Conservation (phyloP, 1,140 invertebrate species). For the Drosophila murphyi region DNA sequence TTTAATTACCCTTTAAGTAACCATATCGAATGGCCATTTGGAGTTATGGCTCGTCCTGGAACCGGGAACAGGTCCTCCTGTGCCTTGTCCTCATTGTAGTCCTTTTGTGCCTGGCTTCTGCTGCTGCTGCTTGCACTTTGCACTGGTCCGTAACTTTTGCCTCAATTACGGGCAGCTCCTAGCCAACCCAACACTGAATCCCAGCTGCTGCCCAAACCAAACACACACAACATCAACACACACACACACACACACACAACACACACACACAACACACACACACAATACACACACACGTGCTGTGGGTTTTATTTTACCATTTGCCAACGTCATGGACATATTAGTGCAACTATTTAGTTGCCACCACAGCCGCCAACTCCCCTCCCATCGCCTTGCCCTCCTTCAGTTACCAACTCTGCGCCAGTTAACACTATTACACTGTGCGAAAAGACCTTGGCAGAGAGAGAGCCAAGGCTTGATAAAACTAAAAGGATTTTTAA, state of each 20-base stretch:
- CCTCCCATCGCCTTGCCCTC: background rate
- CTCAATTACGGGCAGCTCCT: conserved; percentile 59
- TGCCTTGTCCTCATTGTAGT: background rate
- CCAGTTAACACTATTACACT: conserved; percentile 30
- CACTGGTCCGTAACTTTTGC: conserved; percentile 49
- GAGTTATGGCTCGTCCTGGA: conserved; percentile 53
- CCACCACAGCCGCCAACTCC: conserved; percentile 20
- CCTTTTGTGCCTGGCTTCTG: conserved; percentile 13
- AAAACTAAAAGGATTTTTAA: too few relatives aligned
- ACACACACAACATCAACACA: conserved; percentile 15
- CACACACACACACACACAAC: conserved; percentile 21
- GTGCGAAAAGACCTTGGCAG: conserved; percentile 4
- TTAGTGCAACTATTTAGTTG: conserved; percentile 70
- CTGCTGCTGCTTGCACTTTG: conserved; percentile 59
- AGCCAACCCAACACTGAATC: conserved; percentile 1
- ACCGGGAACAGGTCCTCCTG: background rate
- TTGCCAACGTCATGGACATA: conserved; percentile 54
- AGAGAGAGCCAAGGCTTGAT: too few relatives aligned
- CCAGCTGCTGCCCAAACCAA: conserved; percentile 14
- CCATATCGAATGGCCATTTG: conserved; percentile 80
- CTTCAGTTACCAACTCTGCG: conserved; percentile 1
- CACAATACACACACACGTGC: conserved; percentile 52
- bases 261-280: conserved; percentile 10
- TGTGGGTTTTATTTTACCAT: conserved; percentile 73
- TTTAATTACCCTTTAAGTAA: conserved; percentile 84